Base-by-base conservation (phyloP, 2,888 invertebrate genomes). In the Agonopterix subpropinquella region DNA sequence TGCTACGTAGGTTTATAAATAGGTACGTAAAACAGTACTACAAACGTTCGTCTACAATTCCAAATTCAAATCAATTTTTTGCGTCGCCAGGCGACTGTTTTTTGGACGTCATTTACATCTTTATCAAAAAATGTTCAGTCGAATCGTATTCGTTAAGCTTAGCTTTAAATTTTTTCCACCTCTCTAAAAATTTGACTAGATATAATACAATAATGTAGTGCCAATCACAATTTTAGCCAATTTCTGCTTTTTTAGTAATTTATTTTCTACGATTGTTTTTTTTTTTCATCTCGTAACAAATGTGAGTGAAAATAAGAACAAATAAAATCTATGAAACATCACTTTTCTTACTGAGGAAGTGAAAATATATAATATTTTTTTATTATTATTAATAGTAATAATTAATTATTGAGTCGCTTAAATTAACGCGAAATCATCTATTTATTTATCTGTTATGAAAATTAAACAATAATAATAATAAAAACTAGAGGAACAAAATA, bases 401-500 rank as follows among this genome's bases (percentile, higher is more conserved):
- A 76, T 78, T 71, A 78, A 75, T 71, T 64, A 76, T 64, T 59
- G 75, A 76, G 70, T 76, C 71, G 72, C 75, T 70, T 61, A 72
- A 67, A 68, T 67, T 65, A 76, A 73, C 67, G 70, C 73, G 71
- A 75, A 64, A 69, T 54, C 68, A 28, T 28, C 28, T 28, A 28
- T 28, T 28, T 67, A 72, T 71, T 65, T 64, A 74, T 77, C 73
- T 79, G 73, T 77, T 67, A 78, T 69, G 74, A 79, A 64, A 75
- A 77, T 73, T 80, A 83, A 87, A 85, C 81, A 85, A 85, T 83
- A 76, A 77, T 83, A 76, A 77, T 78, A 77, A 87, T 84, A 84
- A 84, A 83, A 81, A 83, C 82, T 84, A 86, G 85, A 86, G 85
- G 86, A 87, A 87, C 83, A 86, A 85, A 84, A 78, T 80, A 87